These are phyloP conservation scores for Pristiophorus japonicus DNA, from an alignment of 2,113 vertebrate species.

Conservation along the genomic window DNA sequence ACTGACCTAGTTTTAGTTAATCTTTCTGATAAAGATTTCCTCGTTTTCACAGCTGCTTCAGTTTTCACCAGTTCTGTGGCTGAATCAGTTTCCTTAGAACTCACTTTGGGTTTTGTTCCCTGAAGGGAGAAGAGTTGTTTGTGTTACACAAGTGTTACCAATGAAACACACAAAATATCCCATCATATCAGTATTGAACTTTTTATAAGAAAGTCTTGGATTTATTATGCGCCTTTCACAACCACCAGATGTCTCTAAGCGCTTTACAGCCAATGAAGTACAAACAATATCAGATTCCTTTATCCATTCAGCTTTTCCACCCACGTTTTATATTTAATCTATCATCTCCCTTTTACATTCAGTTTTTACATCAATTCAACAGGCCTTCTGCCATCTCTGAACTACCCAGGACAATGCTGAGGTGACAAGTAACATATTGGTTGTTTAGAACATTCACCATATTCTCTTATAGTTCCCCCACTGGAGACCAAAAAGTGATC, in stretches of 20 bases:
- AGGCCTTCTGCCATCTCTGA: neutral
- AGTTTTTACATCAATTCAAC: neutral
- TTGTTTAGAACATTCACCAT: no score
- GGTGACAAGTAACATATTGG: no score
- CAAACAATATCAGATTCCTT: neutral
- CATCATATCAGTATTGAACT: neutral
- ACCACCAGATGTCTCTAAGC: no score
- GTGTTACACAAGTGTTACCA: neutral
- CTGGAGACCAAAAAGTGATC: no score
- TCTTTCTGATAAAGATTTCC: slow-evolving; percentile 46
- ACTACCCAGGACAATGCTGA: neutral
- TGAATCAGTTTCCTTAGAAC: slow-evolving; percentile 46
- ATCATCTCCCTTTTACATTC: neutral
- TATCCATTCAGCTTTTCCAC: neutral
- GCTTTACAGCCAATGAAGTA: no score
- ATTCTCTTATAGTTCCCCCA: no score
- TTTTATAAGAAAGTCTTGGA: neutral
- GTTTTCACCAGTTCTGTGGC: slow-evolving; percentile 56
- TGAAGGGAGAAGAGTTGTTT: slow-evolving; percentile 39
- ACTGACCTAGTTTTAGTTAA: slow-evolving; percentile 51
- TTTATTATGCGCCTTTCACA: no score
- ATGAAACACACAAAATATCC: neutral
- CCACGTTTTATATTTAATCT: neutral
- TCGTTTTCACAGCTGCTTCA: slow-evolving; percentile 51
- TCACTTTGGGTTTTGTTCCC: slow-evolving; percentile 50